A percentile compares a stretch with the other conserved stretches of the same genome.
Evolutionary conservation across 2,113 vertebrate genomes (phyloP).

Genomic region (Synchiropus splendidus): DNA sequence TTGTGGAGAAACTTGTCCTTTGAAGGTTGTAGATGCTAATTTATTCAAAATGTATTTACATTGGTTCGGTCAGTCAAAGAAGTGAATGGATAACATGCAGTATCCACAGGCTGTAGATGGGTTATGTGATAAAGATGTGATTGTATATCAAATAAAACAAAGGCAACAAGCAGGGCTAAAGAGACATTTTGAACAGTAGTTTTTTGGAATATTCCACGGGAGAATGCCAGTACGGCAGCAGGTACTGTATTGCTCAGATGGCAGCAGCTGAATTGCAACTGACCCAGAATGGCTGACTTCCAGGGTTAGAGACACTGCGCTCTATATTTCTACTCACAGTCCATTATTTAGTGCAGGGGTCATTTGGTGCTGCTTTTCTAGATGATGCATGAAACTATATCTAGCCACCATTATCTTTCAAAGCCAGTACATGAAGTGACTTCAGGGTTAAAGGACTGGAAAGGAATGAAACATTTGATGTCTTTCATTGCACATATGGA

Average conservation of each 20-base stretch:
- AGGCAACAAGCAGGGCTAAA: too few species aligned
- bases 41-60: too few species aligned
- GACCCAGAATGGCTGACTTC: conserved; percentile 47
- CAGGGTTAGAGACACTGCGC: conserved; percentile 30
- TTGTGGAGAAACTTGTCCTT: conserved; percentile 2
- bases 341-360: conserved; percentile 42
- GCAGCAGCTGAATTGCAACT: conserved; percentile 15
- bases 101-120: too few species aligned
- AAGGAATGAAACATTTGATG: conserved; percentile 18
- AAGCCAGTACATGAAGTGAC: conserved; percentile 15
- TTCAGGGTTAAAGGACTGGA: conserved; percentile 14
- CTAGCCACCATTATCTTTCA: conserved; percentile 11
- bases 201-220: conserved; percentile 17
- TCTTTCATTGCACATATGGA: too few species aligned
- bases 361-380: conserved; percentile 25
- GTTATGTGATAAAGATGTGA: too few species aligned
- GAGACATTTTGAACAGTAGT: conserved; percentile 19
- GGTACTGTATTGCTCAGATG: conserved; percentile 16
- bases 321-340: conserved; percentile 29
- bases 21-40: too few species aligned
- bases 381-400: conserved; percentile 24
- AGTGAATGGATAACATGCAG: too few species aligned
- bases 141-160: too few species aligned
- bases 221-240: conserved; percentile 30
- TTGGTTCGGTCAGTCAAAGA: too few species aligned